Base-by-base conservation (phyloP, 2,888 invertebrate species). In the Drosophila nigricruria region DNA sequence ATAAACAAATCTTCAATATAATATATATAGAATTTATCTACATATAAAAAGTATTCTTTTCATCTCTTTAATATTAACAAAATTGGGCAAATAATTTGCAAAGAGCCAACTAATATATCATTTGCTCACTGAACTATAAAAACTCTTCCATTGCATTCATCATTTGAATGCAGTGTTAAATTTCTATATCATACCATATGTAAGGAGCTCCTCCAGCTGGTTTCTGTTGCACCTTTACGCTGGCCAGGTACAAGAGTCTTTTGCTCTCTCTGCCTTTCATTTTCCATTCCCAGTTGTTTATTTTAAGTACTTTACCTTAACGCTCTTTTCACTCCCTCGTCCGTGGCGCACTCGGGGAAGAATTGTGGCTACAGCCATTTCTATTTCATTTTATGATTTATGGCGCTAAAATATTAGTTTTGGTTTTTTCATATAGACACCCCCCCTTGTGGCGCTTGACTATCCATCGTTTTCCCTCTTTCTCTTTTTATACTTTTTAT, bases 361-460 rank as follows among this genome's bases (percentile, higher is more conserved):
- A 56, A 65, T 66, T 54, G 59, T 65, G 63, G 77, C 70, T 62
- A 63, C 66, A 77, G 57, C 49, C 66, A 73, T 82, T 81, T 79
- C 77, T 73, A 84, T 81, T 81, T 71, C 85, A 80, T 89, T 86
- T 85, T 82, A 88, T 91, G 91, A 91, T 91, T 91, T 91, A 91
- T 90, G 86, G 88, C 80, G 82, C 77, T 90, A 90, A 91, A 90
- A 91, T 91, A 91, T 91, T 91, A 90, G 91, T 90, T 91, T 90
- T 90, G 90, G 90, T 91, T 88, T 90, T 90, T 90, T 90, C 85
- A 27, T 50, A 60, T 14, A 14, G 30, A 34, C 32, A 23, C 20
- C 50, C 32, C 32, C 32, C 50, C 20, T 49, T 12, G 18, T 20
- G 49, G 49, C 49, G 32, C n/a, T 9, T 30, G n/a, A 12, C 47